Evolutionary conservation across 92 coral and sea anemone genomes (phyloP), one percentile per base, ranked within the genome.

Genomic region (Chrysogorgia sp.): DNA sequence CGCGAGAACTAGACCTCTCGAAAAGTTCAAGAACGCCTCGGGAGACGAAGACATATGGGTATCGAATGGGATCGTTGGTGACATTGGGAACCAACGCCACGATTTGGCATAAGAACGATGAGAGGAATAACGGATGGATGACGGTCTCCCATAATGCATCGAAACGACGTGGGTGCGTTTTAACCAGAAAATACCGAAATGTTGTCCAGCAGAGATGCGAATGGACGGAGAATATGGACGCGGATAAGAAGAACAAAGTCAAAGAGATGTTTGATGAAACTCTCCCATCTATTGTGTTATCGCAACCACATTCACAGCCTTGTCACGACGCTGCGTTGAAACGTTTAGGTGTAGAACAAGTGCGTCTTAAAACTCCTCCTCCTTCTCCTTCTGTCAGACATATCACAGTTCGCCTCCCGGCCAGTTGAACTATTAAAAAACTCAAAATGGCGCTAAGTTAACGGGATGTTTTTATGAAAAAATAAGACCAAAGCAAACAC

Each of bases 341-440:
- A 69, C 24, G 59, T 2, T 41, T 72, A 21, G 79, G 55, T 28
- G 79, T 72, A 28, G 32, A 53, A 34, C 62, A 53, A 23, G 79
- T 72, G 65, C 79, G 65, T 52, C 79, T 72, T 72, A 72, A 56
- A 52, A 52, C 79, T 15, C 79, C 79, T 1, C 79, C 79, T 3
- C 79, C 79, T 32, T 34, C 79, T 13, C 64, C 79, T 71, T 52
- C 60, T 21, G 50, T 72, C 65, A 72, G 79, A 52, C 79, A 72
- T 25, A 72, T 72, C 25, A 72, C 20, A 53, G 37, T 72, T 22
- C 79, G 55, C 55, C 65, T 72, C 1, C 79, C 79, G 6, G 62
- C 25, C 37, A 34, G 52, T 29, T 69, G 35, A 43, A 20, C 32
- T 67, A 10, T 25, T 67, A n/a, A 47, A 15, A n/a, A 47, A 15